These are phyloP conservation scores for Etia nguti DNA, from an alignment of 2,113 vertebrate species.

Conservation along the genomic window DNA sequence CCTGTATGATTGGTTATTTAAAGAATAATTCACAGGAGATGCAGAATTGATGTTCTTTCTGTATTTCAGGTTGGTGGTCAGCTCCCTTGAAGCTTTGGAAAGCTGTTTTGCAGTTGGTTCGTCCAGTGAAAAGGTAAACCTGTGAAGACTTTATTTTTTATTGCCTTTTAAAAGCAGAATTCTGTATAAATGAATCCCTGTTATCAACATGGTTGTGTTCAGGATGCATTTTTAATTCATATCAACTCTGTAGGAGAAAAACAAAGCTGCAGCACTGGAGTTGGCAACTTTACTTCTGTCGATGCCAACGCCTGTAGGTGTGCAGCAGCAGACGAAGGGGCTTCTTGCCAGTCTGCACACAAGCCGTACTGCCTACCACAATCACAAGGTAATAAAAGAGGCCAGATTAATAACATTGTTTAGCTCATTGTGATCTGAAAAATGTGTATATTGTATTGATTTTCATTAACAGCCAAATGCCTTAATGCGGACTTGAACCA, in stretches of 20 bases:
- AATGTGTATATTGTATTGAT: neutral
- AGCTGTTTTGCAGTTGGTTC: conserved; percentile 96
- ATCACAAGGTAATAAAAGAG: conserved; percentile 85
- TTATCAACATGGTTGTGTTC: neutral
- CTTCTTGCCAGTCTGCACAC: conserved; percentile 95
- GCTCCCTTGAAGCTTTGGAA: conserved; percentile 96
- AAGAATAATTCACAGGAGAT: neutral
- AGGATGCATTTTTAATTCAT: neutral
- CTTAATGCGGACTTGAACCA: neutral
- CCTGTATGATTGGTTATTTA: neutral
- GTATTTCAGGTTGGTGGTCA: conserved; percentile 89
- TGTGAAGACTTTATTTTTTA: neutral
- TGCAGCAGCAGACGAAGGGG: conserved; percentile 97
- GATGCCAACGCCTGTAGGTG: conserved; percentile 90
- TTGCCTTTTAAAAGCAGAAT: neutral
- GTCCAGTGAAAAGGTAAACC: conserved; percentile 88
- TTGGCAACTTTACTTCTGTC: conserved; percentile 91
- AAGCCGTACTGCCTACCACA: conserved; percentile 95
- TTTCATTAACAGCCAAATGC: neutral
- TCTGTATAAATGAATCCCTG: neutral
- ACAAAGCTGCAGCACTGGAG: conserved; percentile 87
- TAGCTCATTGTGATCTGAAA: neutral
- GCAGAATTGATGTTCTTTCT: neutral
- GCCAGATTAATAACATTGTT: neutral
- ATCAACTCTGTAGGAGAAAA: conserved; percentile 83